Conservation (phyloP, 2,797 vertebrate genomes). For the Distichodus sexfasciatus region DNA sequence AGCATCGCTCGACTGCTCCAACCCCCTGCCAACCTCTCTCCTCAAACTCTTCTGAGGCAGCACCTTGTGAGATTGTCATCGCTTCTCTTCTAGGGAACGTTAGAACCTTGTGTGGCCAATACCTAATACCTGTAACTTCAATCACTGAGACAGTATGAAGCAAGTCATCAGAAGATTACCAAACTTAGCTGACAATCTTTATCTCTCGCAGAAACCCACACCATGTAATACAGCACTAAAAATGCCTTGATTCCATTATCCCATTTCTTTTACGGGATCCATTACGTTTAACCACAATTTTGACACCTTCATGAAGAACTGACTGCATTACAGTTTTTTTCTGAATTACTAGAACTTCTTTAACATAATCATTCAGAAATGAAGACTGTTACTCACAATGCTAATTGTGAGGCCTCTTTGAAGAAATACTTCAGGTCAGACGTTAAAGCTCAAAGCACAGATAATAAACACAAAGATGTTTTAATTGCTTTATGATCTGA, state of each 20-base stretch:
- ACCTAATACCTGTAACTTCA: conserved; percentile 63
- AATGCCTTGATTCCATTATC: conserved; percentile 2
- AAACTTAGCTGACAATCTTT: conserved; percentile 35
- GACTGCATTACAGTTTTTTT: no score
- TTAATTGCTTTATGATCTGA: no score
- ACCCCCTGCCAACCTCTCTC: conserved; percentile 18
- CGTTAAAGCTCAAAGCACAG: no score
- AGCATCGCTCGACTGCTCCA: conserved; percentile 54
- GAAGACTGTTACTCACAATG: no score
- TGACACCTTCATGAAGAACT: no score
- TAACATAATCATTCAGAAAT: no score
- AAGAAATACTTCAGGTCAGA: no score
- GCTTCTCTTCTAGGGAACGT: conserved; percentile 60
- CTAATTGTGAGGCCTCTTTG: no score
- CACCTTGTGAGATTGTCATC: conserved; percentile 64
- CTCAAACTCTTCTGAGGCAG: conserved; percentile 34
- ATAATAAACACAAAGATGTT: no score
- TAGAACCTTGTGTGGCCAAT: conserved; percentile 65
- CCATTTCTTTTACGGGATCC: background rate
- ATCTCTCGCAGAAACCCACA: background rate
- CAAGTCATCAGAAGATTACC: conserved; percentile 54
- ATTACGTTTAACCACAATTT: background rate
- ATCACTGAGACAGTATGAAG: conserved; percentile 62
- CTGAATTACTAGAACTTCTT: no score
- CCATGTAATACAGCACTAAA: background rate